A percentile compares a stretch with the other conserved stretches of the same genome.
These are phyloP conservation scores for Macrostomum lignano DNA, from an alignment of 1,140 invertebrate species.

Conservation along the genomic window DNA sequence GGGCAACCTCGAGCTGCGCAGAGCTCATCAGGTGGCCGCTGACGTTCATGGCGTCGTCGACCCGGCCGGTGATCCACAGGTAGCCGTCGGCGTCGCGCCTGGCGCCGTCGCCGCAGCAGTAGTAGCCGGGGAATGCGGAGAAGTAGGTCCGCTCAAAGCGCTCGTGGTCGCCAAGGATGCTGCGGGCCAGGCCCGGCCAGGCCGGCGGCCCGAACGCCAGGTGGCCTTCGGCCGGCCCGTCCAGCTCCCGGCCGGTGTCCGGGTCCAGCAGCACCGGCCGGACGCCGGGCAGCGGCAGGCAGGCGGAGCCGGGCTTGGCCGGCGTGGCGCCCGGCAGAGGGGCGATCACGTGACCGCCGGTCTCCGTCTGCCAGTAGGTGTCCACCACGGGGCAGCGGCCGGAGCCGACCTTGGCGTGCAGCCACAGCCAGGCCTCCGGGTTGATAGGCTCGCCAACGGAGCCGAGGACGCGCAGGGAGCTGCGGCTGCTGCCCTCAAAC, in stretches of 20 bases:
- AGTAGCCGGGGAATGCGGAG: slow-evolving; percentile 70
- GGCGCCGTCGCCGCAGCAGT: slow-evolving; percentile 82
- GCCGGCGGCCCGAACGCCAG: slow-evolving; percentile 28
- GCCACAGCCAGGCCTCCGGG: slow-evolving; percentile 90
- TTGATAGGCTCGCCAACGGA: slow-evolving; percentile 86
- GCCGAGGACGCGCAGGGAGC: slow-evolving; percentile 1
- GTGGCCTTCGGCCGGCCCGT: neutral
- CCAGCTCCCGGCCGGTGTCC: neutral
- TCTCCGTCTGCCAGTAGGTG: slow-evolving; percentile 98
- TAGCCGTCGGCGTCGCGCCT: slow-evolving; percentile 68
- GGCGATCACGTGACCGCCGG: slow-evolving; percentile 55
- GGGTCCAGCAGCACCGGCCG: slow-evolving; percentile 39
- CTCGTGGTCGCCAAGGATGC: slow-evolving; percentile 61
- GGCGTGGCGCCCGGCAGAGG: slow-evolving; percentile 53
- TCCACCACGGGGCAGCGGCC: slow-evolving; percentile 52
- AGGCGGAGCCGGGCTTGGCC: slow-evolving; percentile 88
- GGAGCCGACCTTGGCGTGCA: slow-evolving; percentile 53
- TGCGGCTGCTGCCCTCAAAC: slow-evolving; percentile 14
- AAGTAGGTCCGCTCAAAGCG: slow-evolving; percentile 80
- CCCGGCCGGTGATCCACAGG: slow-evolving; percentile 67
- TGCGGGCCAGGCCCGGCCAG: slow-evolving; percentile 89
- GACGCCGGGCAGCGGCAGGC: slow-evolving; percentile 84
- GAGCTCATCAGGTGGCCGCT: slow-evolving; percentile 87
- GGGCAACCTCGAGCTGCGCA: slow-evolving; percentile 58
- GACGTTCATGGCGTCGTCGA: slow-evolving; percentile 92